Percentiles rank a stretch among this genome's conserved stretches.
These are phyloP conservation scores for Acanthoscelides obtectus DNA, from an alignment of 2,888 invertebrate genomes.

Conservation along the genomic window DNA sequence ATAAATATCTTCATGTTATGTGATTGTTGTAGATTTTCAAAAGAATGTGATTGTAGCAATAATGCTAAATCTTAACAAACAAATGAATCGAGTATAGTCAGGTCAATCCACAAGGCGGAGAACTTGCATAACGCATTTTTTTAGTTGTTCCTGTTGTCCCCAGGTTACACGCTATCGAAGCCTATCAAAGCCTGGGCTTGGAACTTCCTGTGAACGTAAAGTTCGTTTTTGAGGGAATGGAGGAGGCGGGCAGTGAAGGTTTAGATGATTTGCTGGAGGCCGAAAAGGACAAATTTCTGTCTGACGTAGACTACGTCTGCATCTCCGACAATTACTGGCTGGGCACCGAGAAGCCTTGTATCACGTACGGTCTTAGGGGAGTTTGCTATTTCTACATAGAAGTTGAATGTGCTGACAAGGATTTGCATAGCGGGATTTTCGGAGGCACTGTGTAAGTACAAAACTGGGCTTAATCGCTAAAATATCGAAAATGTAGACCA, in stretches of 20 bases:
- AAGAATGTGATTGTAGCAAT: no score
- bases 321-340: slow-evolving; percentile 99
- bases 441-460: slow-evolving; percentile 83
- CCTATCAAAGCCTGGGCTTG: slow-evolving; percentile 63
- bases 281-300: slow-evolving; percentile 72
- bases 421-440: slow-evolving; percentile 93
- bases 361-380: slow-evolving; percentile 94
- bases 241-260: slow-evolving; percentile 96
- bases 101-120: no score
- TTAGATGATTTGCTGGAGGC: slow-evolving; percentile 75
- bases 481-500: no score
- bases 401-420: slow-evolving; percentile 83
- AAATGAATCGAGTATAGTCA: no score
- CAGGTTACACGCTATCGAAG: slow-evolving; percentile 93
- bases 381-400: slow-evolving; percentile 87
- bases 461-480: no score
- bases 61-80: no score
- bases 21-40: no score
- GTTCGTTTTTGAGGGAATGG: slow-evolving; percentile 98
- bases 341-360: slow-evolving; percentile 92
- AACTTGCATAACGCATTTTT: no score
- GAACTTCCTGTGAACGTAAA: slow-evolving; percentile 69
- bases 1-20: no score
- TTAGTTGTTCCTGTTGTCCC: slow-evolving; percentile 92
- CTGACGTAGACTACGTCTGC: slow-evolving; percentile 87